Evolutionary conservation across 2,888 invertebrate genomes (phyloP).

Genomic region (Petrolisthes cinctipes): DNA sequence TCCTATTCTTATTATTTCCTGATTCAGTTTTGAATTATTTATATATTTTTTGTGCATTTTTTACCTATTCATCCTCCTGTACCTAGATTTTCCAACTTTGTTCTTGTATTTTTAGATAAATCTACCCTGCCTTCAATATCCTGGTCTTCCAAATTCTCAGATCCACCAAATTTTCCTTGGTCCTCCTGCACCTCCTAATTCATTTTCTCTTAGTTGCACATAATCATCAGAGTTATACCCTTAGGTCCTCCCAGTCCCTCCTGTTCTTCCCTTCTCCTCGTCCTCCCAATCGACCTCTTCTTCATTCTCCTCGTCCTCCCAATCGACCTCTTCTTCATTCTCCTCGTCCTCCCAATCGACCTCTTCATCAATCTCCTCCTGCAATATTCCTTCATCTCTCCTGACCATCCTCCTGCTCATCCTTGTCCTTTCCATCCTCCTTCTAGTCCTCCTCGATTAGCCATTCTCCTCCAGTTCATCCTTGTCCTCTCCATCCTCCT

Average conservation of each 20-base stretch:
- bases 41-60: background rate
- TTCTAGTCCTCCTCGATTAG: background rate
- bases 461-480: background rate
- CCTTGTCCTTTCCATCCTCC: background rate
- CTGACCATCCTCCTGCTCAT: background rate
- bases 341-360: constrained; percentile 2
- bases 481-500: background rate
- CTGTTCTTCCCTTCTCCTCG: background rate
- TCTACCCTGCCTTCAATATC: no score
- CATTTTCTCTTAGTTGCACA: background rate
- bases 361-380: constrained; percentile 8
- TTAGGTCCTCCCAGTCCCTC: background rate
- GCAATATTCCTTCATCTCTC: background rate
- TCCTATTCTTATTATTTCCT: no score
- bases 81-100: background rate
- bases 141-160: background rate
- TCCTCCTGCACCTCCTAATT: background rate
- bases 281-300: background rate
- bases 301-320: background rate
- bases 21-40: no score
- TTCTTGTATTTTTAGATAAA: background rate
- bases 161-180: background rate
- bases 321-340: background rate
- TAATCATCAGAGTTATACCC: no score
- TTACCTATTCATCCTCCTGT: background rate